Evolutionary conservation across 2,113 vertebrate genomes (phyloP), one percentile per base, ranked within the genome.

Genomic region (Alligator sinensis): DNA sequence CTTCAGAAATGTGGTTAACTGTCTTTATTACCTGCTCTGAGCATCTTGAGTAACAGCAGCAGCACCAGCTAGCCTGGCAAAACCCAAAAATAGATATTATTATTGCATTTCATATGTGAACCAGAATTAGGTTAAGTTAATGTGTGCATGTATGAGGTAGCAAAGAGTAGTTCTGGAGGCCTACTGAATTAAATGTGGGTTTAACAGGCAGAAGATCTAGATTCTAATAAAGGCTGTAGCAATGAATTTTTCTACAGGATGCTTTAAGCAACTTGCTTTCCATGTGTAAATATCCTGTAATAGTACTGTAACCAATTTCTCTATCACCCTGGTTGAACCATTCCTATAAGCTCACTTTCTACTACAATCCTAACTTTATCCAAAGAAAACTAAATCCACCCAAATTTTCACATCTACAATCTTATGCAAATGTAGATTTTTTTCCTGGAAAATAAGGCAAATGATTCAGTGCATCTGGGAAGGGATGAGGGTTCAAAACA

Each of bases 231-330:
- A 2, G 1, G 22, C 79, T 83, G 85, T 68, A 57, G 11, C 22
- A 28, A 14, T 60, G 13, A 1, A 87, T 83, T 72, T 17, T 25
- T 22, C 88, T 77, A 12, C 27, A 34, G 90, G 47, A 9, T 47
- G 47, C 28, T 47, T 61, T 59, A 14, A n/a, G 1, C 7, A 4
- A 25, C 11, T 68, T 2, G 0, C 25, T 89, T 89, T 74, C 34
- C 28, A 25, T 18, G 61, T 64, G 10, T 0, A 3, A 80, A 54
- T 16, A 11, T 1, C 1, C 22, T 61, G 18, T 5, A n/a, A 54
- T 16, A 77, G 13, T 59, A 38, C 22, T 12, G 66, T 18, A 91
- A 38, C 4, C 59, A 64, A 78, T 21, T 3, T 79, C 66, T 54
- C 57, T 54, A 11, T 47, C 47, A 25, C 30, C 17, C 14, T 4